Evolutionary conservation across 2,888 invertebrate species (phyloP).

Genomic region (Zele albiditarsus): DNA sequence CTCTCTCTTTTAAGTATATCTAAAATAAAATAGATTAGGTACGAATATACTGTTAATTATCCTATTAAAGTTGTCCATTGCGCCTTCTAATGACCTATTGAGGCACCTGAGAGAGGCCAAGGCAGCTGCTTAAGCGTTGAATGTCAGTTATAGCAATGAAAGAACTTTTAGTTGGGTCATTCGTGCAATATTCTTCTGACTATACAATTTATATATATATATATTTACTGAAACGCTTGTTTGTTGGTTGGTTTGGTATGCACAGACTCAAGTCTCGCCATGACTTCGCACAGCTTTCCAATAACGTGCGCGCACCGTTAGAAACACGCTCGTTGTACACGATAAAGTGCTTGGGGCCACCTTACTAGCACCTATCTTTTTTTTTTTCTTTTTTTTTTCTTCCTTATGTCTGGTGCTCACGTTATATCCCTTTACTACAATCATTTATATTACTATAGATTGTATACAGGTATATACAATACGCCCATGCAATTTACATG

Average conservation of each 20-base stretch:
- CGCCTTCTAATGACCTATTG: constrained; percentile 28
- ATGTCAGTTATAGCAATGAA: constrained; percentile 17
- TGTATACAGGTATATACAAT: not conserved
- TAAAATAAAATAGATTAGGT: not conserved
- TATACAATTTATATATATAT: not conserved
- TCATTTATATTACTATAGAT: not conserved
- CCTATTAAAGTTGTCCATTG: not conserved
- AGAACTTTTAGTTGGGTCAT: constrained; percentile 32
- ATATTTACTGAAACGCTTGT: not conserved
- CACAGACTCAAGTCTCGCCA: constrained; percentile 14
- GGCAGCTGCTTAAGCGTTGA: not conserved
- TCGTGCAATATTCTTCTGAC: constrained; percentile 25
- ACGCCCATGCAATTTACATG: constrained; percentile 14
- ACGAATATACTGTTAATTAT: not conserved
- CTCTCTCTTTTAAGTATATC: not conserved
- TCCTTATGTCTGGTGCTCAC: constrained; percentile 1
- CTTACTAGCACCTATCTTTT: constrained; percentile 30
- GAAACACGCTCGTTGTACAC: constrained; percentile 36
- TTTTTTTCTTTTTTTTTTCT: not conserved
- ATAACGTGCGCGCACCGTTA: constrained; percentile 42
- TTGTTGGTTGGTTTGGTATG: constrained; percentile 18
- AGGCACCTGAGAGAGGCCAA: constrained; percentile 12
- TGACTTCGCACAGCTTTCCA: constrained; percentile 41
- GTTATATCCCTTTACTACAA: constrained; percentile 1
- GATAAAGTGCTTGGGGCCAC: constrained; percentile 38